Conservation (phyloP, 2,797 vertebrate species). For the Chelon labrosus region DNA sequence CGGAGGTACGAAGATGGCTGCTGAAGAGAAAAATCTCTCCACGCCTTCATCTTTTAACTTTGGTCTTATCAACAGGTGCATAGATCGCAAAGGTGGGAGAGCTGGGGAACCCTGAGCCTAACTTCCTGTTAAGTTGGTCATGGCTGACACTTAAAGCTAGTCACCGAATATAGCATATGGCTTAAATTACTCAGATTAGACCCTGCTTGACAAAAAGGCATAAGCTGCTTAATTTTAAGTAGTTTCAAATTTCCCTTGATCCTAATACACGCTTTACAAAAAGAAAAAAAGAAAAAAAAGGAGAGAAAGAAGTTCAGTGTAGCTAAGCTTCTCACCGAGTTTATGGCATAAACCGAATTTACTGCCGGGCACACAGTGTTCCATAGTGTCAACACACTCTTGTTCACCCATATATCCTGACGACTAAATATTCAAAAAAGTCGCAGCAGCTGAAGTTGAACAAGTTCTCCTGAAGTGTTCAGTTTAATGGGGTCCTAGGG, state of each 20-base stretch:
- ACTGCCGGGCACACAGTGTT: slow-evolving; percentile 43
- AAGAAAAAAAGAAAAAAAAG: slow-evolving; percentile 31
- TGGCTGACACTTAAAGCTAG: slow-evolving; percentile 75
- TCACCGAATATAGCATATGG: slow-evolving; percentile 67
- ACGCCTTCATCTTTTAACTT: slow-evolving; percentile 31
- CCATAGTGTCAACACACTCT: slow-evolving; percentile 14
- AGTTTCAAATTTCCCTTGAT: slow-evolving; percentile 76
- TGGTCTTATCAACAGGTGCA: slow-evolving; percentile 57
- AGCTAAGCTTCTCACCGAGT: slow-evolving; percentile 57
- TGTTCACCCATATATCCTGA: slow-evolving; percentile 18
- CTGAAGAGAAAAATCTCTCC: background rate
- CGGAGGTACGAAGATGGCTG: background rate
- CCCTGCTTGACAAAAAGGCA: slow-evolving; percentile 74
- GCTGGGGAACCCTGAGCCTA: slow-evolving; percentile 46
- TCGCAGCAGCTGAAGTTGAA: slow-evolving; percentile 8
- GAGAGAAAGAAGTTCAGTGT: slow-evolving; percentile 46
- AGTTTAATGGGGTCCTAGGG: slow-evolving; percentile 11
- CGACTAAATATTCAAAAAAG: slow-evolving; percentile 7
- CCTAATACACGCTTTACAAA: slow-evolving; percentile 65
- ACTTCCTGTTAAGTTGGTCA: slow-evolving; percentile 75
- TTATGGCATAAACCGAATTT: slow-evolving; percentile 52
- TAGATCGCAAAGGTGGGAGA: slow-evolving; percentile 38
- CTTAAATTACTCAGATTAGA: slow-evolving; percentile 82
- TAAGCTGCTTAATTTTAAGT: slow-evolving; percentile 83
- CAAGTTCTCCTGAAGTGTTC: slow-evolving; percentile 6